A percentile compares a stretch with the other conserved stretches of the same genome.
phyloP scores from a whole-genome alignment of 2,113 vertebrate species.

The Lanius collurio region DNA sequence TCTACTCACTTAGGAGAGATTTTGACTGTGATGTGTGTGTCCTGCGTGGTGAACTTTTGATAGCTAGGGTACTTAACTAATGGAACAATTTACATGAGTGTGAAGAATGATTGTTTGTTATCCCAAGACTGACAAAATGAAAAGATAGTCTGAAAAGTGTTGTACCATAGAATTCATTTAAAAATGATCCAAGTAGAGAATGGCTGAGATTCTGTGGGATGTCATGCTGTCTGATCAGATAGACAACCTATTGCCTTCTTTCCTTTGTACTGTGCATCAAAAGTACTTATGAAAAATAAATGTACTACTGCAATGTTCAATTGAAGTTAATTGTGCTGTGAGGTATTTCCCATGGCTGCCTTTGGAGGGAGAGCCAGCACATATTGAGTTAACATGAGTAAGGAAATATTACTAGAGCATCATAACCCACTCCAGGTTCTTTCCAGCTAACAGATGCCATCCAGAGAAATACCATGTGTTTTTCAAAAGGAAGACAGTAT shows the following conservation, averaged over 20 bases:
- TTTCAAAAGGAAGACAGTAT: not conserved
- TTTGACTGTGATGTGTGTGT: not conserved
- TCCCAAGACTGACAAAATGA: not conserved
- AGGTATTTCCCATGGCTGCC: not conserved
- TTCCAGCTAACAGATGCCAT: not conserved
- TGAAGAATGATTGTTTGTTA: not conserved
- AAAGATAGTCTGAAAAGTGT: not conserved
- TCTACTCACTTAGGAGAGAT: not conserved
- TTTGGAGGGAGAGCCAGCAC: not conserved
- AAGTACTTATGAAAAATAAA: not conserved
- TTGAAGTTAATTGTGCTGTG: not conserved
- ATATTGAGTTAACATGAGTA: not conserved
- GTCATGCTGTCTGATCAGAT: not conserved
- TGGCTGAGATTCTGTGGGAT: not conserved
- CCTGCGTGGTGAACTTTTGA: not conserved
- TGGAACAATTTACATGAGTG: not conserved
- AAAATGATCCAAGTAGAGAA: not conserved
- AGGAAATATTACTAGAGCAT: not conserved
- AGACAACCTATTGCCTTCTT: not conserved
- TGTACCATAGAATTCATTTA: not conserved
- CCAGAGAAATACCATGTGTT: not conserved
- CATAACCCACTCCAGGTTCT: not conserved
- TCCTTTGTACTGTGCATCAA: not conserved
- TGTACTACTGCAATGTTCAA: not conserved
- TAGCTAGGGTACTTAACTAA: not conserved